Evolutionary conservation across 2,888 invertebrate species (phyloP).

Genomic region (Brachynemurus nebulosus): DNA sequence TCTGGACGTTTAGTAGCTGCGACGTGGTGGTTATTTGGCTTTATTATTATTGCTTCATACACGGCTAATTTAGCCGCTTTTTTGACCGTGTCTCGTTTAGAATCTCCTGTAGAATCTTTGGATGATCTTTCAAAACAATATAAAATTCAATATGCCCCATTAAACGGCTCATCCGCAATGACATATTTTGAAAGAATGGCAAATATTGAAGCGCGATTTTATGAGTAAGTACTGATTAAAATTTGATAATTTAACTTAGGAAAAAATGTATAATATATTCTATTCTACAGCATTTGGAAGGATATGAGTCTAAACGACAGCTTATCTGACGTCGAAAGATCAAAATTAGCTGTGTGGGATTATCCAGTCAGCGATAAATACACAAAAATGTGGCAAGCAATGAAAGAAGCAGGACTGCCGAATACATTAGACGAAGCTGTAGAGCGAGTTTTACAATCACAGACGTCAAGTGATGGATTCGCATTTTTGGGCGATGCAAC

Average conservation of each 20-base stretch:
- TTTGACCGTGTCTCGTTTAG: slow-evolving; percentile 83
- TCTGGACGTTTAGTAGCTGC: slow-evolving; percentile 91
- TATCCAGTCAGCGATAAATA: slow-evolving; percentile 97
- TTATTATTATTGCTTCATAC: slow-evolving; percentile 97
- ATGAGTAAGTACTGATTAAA: slow-evolving; percentile 51
- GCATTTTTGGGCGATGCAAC: slow-evolving; percentile 92
- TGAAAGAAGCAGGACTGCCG: slow-evolving; percentile 73
- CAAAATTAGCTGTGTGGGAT: slow-evolving; percentile 95
- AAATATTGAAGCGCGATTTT: slow-evolving; percentile 85
- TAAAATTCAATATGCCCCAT: slow-evolving; percentile 89
- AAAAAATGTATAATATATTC: not conserved
- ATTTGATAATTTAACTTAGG: not conserved
- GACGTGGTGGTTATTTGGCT: slow-evolving; percentile 98
- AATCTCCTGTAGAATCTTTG: slow-evolving; percentile 82
- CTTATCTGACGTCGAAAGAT: slow-evolving; percentile 73
- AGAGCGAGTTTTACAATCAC: slow-evolving; percentile 49
- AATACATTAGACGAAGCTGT: slow-evolving; percentile 66
- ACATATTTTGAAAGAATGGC: slow-evolving; percentile 95
- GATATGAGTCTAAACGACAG: slow-evolving; percentile 95
- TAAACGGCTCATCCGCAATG: slow-evolving; percentile 77
- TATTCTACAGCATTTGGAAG: slow-evolving; percentile 76
- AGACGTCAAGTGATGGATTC: slow-evolving; percentile 68
- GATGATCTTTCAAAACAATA: slow-evolving; percentile 93
- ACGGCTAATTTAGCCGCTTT: slow-evolving; percentile 97
- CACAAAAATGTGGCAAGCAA: slow-evolving; percentile 97